A percentile compares a stretch with the other conserved stretches of the same genome.
Conservation (phyloP, 1,140 invertebrate species). For the Hypsibius dujardini region DNA sequence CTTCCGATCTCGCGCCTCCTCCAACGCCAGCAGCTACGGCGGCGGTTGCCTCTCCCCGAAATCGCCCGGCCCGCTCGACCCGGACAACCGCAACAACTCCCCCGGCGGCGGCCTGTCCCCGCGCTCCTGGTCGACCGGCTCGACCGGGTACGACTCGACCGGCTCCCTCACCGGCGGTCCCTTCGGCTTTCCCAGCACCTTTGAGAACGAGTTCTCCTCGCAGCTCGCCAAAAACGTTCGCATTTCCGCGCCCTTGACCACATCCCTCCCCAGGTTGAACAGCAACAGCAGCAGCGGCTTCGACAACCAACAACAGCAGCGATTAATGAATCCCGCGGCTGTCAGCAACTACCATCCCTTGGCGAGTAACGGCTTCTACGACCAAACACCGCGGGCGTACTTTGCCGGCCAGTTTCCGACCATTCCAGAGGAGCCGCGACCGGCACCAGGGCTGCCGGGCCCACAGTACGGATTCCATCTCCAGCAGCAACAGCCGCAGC, state of each 20-base stretch:
- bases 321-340: neutral
- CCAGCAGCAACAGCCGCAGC: too few relatives aligned
- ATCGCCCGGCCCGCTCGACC: neutral
- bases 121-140: neutral
- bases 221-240: neutral
- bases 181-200: neutral
- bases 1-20: constrained; percentile 15
- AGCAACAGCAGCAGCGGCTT: neutral
- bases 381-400: neutral
- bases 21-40: neutral
- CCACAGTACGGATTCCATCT: too few relatives aligned
- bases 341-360: constrained; percentile 4
- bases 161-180: neutral
- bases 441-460: too few relatives aligned
- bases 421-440: constrained; percentile 3
- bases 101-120: neutral
- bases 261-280: neutral
- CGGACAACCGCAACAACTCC: neutral
- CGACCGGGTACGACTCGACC: neutral
- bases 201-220: neutral
- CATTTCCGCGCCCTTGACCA: neutral
- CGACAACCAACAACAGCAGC: neutral
- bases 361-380: neutral
- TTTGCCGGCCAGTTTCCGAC: neutral
- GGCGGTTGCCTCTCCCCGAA: constrained; percentile 8